Conservation (phyloP, 2,113 vertebrate genomes). For the Sinocyclocheilus maitianheensis region DNA sequence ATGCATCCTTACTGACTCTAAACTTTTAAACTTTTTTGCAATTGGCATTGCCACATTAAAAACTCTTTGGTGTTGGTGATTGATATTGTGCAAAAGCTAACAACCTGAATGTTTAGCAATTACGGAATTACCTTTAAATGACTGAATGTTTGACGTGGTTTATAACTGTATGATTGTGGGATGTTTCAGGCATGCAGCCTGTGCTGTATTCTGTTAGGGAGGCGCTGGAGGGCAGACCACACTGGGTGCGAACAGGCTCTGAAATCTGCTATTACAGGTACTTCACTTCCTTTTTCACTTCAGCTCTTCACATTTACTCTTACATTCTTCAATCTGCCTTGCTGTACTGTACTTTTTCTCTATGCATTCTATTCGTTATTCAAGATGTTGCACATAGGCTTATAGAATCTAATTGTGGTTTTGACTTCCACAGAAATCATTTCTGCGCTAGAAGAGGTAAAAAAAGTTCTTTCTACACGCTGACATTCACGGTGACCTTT, state of each 20-base stretch:
- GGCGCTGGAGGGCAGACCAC: slow-evolving; percentile 83
- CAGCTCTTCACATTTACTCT: background rate
- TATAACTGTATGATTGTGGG: slow-evolving; percentile 37
- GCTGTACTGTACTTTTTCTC: background rate
- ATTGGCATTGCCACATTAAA: background rate
- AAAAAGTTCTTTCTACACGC: slow-evolving; percentile 78
- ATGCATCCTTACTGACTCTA: too few species aligned
- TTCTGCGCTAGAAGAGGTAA: slow-evolving; percentile 67
- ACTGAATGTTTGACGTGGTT: slow-evolving; percentile 8
- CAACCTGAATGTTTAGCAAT: background rate
- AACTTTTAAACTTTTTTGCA: background rate
- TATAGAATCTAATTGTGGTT: background rate
- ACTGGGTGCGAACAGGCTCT: slow-evolving; percentile 83
- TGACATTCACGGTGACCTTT: slow-evolving; percentile 86
- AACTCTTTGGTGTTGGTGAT: background rate
- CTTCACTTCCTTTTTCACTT: background rate
- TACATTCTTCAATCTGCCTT: background rate
- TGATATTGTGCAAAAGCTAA: background rate
- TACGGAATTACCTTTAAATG: slow-evolving; percentile 22
- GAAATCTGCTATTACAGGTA: slow-evolving; percentile 93
- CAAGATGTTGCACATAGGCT: background rate
- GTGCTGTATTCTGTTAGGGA: slow-evolving; percentile 90
- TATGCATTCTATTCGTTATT: background rate
- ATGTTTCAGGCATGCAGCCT: slow-evolving; percentile 86
- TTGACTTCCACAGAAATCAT: slow-evolving; percentile 79